Conservation (phyloP, 1,140 invertebrate genomes). For the Drosophila lacertosa region DNA sequence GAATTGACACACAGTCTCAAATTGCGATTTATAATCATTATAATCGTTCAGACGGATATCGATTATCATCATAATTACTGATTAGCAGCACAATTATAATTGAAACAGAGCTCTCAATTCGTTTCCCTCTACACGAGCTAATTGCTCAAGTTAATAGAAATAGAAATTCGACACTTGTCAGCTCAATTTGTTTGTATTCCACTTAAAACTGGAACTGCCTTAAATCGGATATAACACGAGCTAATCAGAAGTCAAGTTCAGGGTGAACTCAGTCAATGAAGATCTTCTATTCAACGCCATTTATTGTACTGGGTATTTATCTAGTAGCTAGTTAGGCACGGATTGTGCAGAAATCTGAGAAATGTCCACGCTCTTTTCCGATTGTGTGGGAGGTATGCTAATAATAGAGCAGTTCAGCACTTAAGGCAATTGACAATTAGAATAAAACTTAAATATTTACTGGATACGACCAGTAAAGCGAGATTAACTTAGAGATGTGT, state of each 20-base stretch:
- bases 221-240: slow-evolving; percentile 17
- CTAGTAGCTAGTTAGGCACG: slow-evolving; percentile 6
- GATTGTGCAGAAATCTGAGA: background rate
- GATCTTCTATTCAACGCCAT: background rate
- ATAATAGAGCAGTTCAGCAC: slow-evolving; percentile 20
- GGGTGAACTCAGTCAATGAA: slow-evolving; percentile 12
- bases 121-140: slow-evolving; percentile 5
- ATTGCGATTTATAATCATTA: background rate
- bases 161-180: slow-evolving; percentile 4
- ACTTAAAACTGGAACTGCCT: slow-evolving; percentile 13
- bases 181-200: slow-evolving; percentile 10
- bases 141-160: slow-evolving; percentile 16
- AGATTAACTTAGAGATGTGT: too few species aligned
- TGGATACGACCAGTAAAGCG: slow-evolving; percentile 16
- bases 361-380: background rate
- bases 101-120: background rate
- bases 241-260: slow-evolving; percentile 45
- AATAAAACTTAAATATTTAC: slow-evolving; percentile 14
- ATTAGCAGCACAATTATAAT: slow-evolving; percentile 32
- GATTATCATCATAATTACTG: slow-evolving; percentile 28
- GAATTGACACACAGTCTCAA: slow-evolving; percentile 7
- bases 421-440: slow-evolving; percentile 39
- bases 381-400: background rate
- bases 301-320: background rate
- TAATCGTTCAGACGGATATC: slow-evolving; percentile 7